Percentiles rank a stretch among this genome's conserved stretches.
Evolutionary conservation across 2,888 invertebrate species (phyloP).

Genomic region (Eupithecia vulgata): DNA sequence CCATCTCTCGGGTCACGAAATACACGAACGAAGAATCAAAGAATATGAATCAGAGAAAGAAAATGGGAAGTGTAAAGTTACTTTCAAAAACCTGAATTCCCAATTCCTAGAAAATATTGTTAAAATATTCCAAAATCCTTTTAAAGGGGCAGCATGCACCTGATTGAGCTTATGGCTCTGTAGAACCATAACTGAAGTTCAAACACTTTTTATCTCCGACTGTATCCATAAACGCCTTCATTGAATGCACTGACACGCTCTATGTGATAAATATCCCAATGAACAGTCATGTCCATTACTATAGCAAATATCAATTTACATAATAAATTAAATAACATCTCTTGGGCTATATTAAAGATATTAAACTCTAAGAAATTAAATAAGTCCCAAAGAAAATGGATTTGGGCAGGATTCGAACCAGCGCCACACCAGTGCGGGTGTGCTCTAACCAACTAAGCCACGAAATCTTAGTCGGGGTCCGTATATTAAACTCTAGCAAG

Average conservation of each 20-base stretch:
- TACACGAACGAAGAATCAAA: too few species aligned
- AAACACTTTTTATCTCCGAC: constrained; percentile 1
- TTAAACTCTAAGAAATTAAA: too few species aligned
- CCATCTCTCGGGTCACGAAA: too few species aligned
- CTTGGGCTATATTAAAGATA: neutral
- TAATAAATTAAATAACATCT: neutral
- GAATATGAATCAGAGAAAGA: too few species aligned
- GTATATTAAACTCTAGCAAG: too few species aligned
- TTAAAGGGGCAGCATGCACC: neutral
- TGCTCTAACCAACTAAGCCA: too few species aligned
- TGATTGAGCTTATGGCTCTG: neutral
- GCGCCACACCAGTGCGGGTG: too few species aligned
- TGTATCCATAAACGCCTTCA: constrained; percentile 10
- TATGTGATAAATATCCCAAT: constrained; percentile 22
- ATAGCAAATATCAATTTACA: neutral
- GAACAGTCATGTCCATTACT: neutral
- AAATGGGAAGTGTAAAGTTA: too few species aligned
- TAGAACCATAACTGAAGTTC: neutral
- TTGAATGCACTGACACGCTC: constrained; percentile 26
- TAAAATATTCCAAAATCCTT: neutral
- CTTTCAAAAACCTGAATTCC: neutral
- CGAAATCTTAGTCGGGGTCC: too few species aligned
- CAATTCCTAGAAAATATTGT: too few species aligned
- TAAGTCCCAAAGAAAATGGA: too few species aligned
- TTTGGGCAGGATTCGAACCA: too few species aligned